phyloP scores from a whole-genome alignment of 2,113 vertebrate species.

The Brachirus orientalis region DNA sequence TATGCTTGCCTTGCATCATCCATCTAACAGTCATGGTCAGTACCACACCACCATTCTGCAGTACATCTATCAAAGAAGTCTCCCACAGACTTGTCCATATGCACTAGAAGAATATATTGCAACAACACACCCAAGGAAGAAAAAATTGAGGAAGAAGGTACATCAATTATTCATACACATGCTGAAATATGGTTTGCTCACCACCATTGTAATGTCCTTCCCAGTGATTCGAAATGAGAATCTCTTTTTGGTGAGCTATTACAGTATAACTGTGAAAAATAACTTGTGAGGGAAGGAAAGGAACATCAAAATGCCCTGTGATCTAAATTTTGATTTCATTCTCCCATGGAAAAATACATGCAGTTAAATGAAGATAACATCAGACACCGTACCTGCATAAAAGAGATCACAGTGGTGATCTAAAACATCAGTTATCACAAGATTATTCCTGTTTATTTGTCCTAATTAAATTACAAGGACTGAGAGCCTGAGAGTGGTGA shows the following conservation, averaged over 20 bases:
- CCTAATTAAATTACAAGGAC: conserved; percentile 4
- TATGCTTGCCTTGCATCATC: conserved; percentile 34
- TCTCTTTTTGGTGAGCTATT: not conserved
- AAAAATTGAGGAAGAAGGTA: conserved; percentile 25
- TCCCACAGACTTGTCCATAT: conserved; percentile 16
- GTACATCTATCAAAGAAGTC: conserved; percentile 22
- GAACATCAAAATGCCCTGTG: too few relatives aligned
- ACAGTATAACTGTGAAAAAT: not conserved
- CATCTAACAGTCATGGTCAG: conserved; percentile 2
- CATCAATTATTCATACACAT: conserved; percentile 63
- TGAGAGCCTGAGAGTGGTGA: too few relatives aligned
- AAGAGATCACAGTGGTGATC: not conserved
- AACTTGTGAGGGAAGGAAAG: not conserved
- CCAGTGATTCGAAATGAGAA: conserved; percentile 8
- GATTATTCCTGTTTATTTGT: not conserved
- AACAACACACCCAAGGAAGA: conserved; percentile 40
- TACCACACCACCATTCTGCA: conserved; percentile 3
- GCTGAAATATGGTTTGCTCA: conserved; percentile 34
- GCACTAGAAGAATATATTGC: conserved; percentile 20
- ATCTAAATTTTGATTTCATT: not conserved
- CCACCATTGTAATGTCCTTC: conserved; percentile 5
- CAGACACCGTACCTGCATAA: conserved; percentile 12
- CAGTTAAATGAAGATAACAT: not conserved
- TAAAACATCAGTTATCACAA: conserved; percentile 18
- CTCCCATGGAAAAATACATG: not conserved